Percentiles rank a stretch among this genome's conserved stretches.
These are phyloP conservation scores for Hippolais icterina DNA, from an alignment of 2,113 vertebrate genomes.

Conservation along the genomic window DNA sequence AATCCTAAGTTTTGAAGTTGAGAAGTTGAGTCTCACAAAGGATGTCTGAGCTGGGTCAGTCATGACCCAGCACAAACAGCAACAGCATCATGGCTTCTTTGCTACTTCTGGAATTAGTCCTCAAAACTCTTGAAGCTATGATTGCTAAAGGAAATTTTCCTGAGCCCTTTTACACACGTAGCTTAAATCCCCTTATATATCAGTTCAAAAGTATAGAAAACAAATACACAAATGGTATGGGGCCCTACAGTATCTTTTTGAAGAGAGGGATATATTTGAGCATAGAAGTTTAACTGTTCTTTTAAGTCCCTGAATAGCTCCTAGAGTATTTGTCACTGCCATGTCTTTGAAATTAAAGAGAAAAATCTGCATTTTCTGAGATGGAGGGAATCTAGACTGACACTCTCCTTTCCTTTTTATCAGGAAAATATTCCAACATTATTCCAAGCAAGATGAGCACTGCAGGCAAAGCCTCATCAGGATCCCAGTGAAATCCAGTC, in stretches of 20 bases:
- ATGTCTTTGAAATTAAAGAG: background rate
- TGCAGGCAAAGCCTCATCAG: background rate
- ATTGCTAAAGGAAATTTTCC: background rate
- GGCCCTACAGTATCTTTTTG: background rate
- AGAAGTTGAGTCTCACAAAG: background rate
- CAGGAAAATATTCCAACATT: background rate
- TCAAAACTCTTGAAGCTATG: background rate
- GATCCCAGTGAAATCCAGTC: background rate
- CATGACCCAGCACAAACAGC: background rate
- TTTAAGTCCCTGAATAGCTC: background rate
- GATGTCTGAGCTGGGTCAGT: background rate
- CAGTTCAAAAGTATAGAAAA: background rate
- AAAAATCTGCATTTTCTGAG: background rate
- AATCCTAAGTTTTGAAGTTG: background rate
- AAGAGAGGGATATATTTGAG: background rate
- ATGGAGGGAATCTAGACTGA: background rate
- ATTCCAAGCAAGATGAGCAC: background rate
- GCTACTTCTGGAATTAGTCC: background rate
- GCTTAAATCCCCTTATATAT: background rate
- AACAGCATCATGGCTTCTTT: background rate
- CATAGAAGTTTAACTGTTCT: background rate
- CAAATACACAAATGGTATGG: background rate
- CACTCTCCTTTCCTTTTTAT: background rate
- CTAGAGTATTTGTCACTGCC: background rate
- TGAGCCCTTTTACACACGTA: background rate